Conservation (phyloP, 2,797 vertebrate genomes). For the Pelodytes ibericus region DNA sequence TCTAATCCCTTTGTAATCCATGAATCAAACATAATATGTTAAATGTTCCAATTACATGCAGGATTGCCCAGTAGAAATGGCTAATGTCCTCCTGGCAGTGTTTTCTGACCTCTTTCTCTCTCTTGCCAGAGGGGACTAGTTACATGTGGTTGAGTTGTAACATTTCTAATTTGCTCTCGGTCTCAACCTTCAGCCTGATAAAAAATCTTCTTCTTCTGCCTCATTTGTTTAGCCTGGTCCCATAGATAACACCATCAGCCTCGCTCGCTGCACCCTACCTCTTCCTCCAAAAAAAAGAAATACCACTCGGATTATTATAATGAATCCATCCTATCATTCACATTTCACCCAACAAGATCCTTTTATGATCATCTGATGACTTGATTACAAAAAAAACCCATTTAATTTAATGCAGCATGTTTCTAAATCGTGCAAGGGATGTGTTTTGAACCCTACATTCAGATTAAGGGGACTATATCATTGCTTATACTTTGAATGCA, state of each 20-base stretch:
- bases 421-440: no score
- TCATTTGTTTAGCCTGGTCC: constrained; percentile 24
- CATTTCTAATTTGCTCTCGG: not conserved
- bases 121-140: not conserved
- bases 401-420: no score
- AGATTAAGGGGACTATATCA: no score
- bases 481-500: no score
- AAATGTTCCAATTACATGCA: not conserved
- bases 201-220: constrained; percentile 17
- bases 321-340: constrained; percentile 30
- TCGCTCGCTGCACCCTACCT: constrained; percentile 5
- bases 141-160: not conserved
- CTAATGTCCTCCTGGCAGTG: not conserved
- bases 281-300: constrained; percentile 17
- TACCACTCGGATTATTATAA: not conserved
- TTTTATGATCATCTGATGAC: not conserved
- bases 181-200: not conserved
- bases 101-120: not conserved
- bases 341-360: no score
- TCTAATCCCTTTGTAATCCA: not conserved
- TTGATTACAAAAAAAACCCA: no score
- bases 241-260: constrained; percentile 10
- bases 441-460: no score
- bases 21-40: not conserved
- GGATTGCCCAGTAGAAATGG: not conserved